phyloP scores from a whole-genome alignment of 1,140 invertebrate genomes.

The Orius laevigatus region DNA sequence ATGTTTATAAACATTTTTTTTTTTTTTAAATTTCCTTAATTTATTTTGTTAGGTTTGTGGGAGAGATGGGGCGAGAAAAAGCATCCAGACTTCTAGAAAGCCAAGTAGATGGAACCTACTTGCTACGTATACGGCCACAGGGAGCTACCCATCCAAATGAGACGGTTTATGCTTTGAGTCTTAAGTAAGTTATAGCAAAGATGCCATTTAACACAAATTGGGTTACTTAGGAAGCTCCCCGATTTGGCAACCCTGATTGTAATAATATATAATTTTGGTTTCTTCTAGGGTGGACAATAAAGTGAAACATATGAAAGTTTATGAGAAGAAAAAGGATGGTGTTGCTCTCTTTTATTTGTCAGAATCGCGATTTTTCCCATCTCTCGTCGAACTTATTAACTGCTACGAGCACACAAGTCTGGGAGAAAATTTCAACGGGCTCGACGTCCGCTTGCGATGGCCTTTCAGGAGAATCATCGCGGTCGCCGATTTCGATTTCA shows the following conservation, averaged over 20 bases:
- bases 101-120: constrained; percentile 72
- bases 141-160: constrained; percentile 34
- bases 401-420: constrained; percentile 80
- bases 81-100: constrained; percentile 61
- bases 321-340: constrained; percentile 39
- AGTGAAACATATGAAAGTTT: constrained; percentile 87
- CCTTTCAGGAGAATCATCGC: constrained; percentile 57
- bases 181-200: constrained; percentile 50
- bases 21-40: not conserved
- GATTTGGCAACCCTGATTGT: too few species aligned
- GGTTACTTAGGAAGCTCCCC: too few species aligned
- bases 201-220: constrained; percentile 1
- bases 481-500: constrained; percentile 57
- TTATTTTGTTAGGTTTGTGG: constrained; percentile 63
- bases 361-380: constrained; percentile 77
- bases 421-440: constrained; percentile 77
- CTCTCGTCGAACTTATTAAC: constrained; percentile 70
- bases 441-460: constrained; percentile 57
- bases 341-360: constrained; percentile 60
- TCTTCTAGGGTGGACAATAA: constrained; percentile 53
- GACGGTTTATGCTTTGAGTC: constrained; percentile 69
- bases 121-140: constrained; percentile 64
- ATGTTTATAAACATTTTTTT: constrained; percentile 4
- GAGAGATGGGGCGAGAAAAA: constrained; percentile 69
- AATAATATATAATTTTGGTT: not conserved